A percentile compares a stretch with the other conserved stretches of the same genome.
Conservation (phyloP, 2,888 invertebrate genomes). For the Pyralis farinalis region DNA sequence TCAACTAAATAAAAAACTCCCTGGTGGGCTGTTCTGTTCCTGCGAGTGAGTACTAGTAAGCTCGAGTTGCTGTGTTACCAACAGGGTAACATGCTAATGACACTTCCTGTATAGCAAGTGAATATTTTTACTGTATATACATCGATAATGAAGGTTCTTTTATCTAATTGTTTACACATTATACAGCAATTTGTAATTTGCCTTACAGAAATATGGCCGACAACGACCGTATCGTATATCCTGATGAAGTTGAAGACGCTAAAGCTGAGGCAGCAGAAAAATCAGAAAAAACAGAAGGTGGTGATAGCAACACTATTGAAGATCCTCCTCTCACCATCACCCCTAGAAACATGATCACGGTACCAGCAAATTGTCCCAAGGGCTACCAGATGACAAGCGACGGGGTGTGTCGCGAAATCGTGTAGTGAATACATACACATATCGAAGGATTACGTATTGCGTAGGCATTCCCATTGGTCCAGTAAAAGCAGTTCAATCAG, state of each 20-base stretch:
- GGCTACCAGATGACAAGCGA: constrained; percentile 40
- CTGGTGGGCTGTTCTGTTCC: no score
- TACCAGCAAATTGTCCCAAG: constrained; percentile 41
- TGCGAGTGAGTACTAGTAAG: no score
- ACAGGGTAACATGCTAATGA: no score
- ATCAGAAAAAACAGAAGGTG: constrained; percentile 31
- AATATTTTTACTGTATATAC: no score
- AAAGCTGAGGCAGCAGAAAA: constrained; percentile 34
- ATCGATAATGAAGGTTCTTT: no score
- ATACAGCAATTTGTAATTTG: neutral
- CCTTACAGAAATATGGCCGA: constrained; percentile 47
- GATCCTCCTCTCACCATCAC: constrained; percentile 20
- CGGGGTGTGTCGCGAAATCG: constrained; percentile 46
- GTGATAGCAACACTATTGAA: constrained; percentile 43
- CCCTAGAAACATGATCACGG: constrained; percentile 50
- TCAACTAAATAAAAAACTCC: no score
- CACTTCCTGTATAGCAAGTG: no score
- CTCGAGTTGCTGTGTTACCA: no score
- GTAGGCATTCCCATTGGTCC: no score
- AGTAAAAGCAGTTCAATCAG: no score
- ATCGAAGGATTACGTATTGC: no score
- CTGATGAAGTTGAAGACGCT: constrained; percentile 51
- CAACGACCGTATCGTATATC: constrained; percentile 47
- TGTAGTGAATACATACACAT: neutral
- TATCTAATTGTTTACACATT: no score